Evolutionary conservation across 2,113 vertebrate genomes (phyloP), one percentile per base, ranked within the genome.

Genomic region (Geococcyx californianus): DNA sequence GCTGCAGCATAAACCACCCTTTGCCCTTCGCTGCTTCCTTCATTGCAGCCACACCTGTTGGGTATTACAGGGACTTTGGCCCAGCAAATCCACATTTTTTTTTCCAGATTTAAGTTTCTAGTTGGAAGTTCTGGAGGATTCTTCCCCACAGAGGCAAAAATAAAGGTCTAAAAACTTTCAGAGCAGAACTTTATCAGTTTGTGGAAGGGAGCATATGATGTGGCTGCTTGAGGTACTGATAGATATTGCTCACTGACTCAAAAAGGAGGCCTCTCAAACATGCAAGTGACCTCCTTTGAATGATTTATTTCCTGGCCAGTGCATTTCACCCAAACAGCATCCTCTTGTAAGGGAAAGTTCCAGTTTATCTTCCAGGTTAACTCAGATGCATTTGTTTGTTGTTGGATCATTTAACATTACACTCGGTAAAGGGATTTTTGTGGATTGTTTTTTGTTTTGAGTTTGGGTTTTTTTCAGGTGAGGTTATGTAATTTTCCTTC

Each of bases 401-500:
- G 28, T 44, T 90, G 49, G 18, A 66, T 89, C 54, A 74, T 89
- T 82, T 44, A 73, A 84, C 10, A 33, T 51, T 12, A 47, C 19
- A 19, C 33, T 0, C 6, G 23, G 47, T 26, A 11, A 52, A 47
- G 31, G 42, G 12, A 21, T 24, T 45, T 42, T 28, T 4, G 14
- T 25, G 6, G 10, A 6, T 29, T 60, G 47, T 34, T 76, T 42
- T 69, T 7, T 15, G 28, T 29, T 85, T 52, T 52, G 52, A 11
- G 13, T 44, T 54, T 40, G 6, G 29, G 56, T 28, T 76, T 42
- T 7, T 15, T 86, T 52, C 49, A 52, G 13, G 11, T 38, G 74
- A 21, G 4, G 15, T 75, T 95, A 87, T 75, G 45, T 77, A 93
- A 84, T 75, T 89, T 75, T 67, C n/a, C 74, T 91, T 84, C 76